A percentile compares a stretch with the other conserved stretches of the same genome.
Conservation (phyloP, 2,113 vertebrate species). For the Ophthalmolycus amberensis region DNA sequence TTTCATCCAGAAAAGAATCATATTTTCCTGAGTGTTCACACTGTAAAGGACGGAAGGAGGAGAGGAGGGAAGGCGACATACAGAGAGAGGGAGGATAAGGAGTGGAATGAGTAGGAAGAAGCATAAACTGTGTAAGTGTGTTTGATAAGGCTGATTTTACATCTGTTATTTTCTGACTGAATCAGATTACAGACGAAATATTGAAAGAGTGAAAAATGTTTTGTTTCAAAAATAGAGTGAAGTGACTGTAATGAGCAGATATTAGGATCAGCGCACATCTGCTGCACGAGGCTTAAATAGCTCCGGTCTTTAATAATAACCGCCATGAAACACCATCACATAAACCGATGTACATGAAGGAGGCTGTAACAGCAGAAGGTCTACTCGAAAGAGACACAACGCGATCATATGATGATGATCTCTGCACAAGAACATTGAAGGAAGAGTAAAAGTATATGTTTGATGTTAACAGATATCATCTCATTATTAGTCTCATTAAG, state of each 20-base stretch:
- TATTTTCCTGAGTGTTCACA: too few relatives aligned
- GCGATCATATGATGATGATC: neutral
- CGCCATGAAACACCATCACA: neutral
- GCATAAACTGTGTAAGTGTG: neutral
- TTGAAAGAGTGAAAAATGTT: constrained; percentile 55
- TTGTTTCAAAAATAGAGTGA: constrained; percentile 54
- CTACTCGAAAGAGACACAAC: neutral
- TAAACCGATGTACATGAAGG: neutral
- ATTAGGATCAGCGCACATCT: constrained; percentile 60
- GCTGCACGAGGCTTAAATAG: constrained; percentile 61
- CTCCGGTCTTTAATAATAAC: constrained; percentile 56
- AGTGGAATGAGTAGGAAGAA: neutral
- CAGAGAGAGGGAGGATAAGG: neutral
- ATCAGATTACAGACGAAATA: constrained; percentile 50
- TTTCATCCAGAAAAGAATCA: neutral
- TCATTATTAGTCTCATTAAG: neutral
- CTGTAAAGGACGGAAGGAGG: neutral
- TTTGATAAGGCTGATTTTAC: constrained; percentile 4
- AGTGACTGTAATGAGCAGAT: constrained; percentile 56
- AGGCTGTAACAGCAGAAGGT: neutral
- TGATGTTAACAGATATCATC: neutral
- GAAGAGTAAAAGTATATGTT: neutral
- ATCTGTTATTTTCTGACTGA: constrained; percentile 41
- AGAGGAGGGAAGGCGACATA: neutral
- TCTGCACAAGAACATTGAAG: neutral